Evolutionary conservation across 2,888 invertebrate species (phyloP).

Genomic region (Hirtodrosophila histrioides): DNA sequence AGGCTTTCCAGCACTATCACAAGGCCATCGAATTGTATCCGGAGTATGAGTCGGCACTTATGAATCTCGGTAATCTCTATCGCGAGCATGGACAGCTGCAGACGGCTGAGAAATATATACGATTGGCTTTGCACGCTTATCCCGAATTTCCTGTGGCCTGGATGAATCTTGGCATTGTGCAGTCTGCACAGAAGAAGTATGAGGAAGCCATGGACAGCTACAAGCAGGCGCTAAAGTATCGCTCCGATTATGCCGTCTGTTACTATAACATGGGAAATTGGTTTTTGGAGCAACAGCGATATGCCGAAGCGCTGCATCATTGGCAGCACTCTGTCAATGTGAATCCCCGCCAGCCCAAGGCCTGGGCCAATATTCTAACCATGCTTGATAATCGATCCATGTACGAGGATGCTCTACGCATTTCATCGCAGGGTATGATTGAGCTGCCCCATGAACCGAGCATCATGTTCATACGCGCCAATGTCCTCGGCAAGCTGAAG

Average conservation of each 20-base stretch:
- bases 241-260: slow-evolving; percentile 95
- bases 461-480: slow-evolving; percentile 94
- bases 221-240: slow-evolving; percentile 89
- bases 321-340: slow-evolving; percentile 93
- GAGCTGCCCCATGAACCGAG: slow-evolving; percentile 90
- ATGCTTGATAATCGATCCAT: slow-evolving; percentile 91
- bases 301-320: slow-evolving; percentile 90
- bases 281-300: slow-evolving; percentile 91
- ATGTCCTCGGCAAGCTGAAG: slow-evolving; percentile 93
- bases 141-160: slow-evolving; percentile 96
- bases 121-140: slow-evolving; percentile 88
- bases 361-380: slow-evolving; percentile 96
- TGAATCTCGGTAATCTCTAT: slow-evolving; percentile 97
- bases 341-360: slow-evolving; percentile 91
- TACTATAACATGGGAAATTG: slow-evolving; percentile 97
- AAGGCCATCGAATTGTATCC: slow-evolving; percentile 94
- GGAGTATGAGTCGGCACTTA: slow-evolving; percentile 95
- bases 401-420: slow-evolving; percentile 88
- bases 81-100: slow-evolving; percentile 95
- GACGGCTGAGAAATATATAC: slow-evolving; percentile 93
- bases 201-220: slow-evolving; percentile 92
- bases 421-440: slow-evolving; percentile 89
- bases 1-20: slow-evolving; percentile 91
- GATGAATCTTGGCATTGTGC: slow-evolving; percentile 98
- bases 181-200: slow-evolving; percentile 89